Base-by-base conservation (phyloP, 2,888 invertebrate genomes). In the Scaptomyza tumidula region DNA sequence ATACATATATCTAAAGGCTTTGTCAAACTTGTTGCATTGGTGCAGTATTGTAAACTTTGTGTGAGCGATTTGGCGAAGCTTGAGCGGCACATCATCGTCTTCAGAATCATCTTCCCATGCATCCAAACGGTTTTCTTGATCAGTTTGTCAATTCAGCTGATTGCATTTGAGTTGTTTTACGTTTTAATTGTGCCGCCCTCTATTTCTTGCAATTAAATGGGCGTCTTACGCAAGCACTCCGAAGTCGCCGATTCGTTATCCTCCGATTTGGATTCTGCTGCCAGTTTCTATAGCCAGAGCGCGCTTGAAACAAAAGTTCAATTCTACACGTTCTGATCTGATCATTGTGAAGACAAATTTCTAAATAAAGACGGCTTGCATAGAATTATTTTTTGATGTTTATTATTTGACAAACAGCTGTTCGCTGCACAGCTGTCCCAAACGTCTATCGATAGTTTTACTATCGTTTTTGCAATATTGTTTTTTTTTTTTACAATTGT, bases 191-290 rank as follows among this genome's bases (percentile, higher is more conserved):
- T 81, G 0, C 77, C 62, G 0, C 66, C 81, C 9, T 82, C 81
- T n/a, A 82, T 77, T n/a, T 82, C 82, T 2, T 85, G 57, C 27
- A 82, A 24, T 31, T 82, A 70, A 37, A 82, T 82, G 6, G 85
- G 81, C 3, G 67, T 70, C 59, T 82, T 85, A 1, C 71, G 69
- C 6, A 81, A 56, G 6, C 85, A 85, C 14, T 79, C 69, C 46
- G 76, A 60, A 1, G 57, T 31, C 0, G n/a, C 67, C 6, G 59
- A 39, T 27, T 59, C 63, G 6, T 43, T 35, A 4, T 65, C 65
- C 6, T 56, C 59, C 6, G 41, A 33, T 62, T 70, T 35, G 0
- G 24, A 24, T 24, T 19, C 19, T 19, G 19, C 19, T 19, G 19
- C 19, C 19, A 19, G 19, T 19, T 19, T 19, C 2, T 19, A 19